Percentiles rank a stretch among this genome's conserved stretches.
These are phyloP conservation scores for Camponotus pennsylvanicus DNA, from an alignment of 1,140 invertebrate species.

Conservation along the genomic window DNA sequence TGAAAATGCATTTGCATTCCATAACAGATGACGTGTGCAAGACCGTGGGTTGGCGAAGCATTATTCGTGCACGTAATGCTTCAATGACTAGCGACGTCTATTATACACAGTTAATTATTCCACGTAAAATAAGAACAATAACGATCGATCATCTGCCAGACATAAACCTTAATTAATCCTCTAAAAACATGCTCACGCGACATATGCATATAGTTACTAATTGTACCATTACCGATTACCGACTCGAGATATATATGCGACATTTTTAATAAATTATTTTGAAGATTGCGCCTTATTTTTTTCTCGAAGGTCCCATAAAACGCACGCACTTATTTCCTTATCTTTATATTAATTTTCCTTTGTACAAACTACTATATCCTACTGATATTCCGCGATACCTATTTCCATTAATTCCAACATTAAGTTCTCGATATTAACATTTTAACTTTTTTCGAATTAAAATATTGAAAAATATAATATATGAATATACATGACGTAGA, in stretches of 20 bases:
- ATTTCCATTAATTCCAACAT: background rate
- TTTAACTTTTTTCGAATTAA: background rate
- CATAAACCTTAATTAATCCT: slow-evolving; percentile 66
- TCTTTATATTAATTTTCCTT: background rate
- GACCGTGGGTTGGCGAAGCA: background rate
- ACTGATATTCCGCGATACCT: background rate
- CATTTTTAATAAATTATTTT: slow-evolving; percentile 86
- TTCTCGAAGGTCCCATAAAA: slow-evolving; percentile 21
- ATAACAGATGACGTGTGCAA: background rate
- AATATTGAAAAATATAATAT: background rate
- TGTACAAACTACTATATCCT: no score
- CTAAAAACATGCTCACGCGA: slow-evolving; percentile 82
- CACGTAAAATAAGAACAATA: slow-evolving; percentile 63
- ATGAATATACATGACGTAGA: background rate
- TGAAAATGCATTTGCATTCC: slow-evolving; percentile 31
- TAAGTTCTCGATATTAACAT: background rate
- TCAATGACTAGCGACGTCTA: slow-evolving; percentile 6
- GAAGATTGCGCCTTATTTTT: slow-evolving; percentile 76
- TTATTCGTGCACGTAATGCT: slow-evolving; percentile 6
- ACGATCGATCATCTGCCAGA: slow-evolving; percentile 62
- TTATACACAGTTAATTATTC: slow-evolving; percentile 35
- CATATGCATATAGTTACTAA: slow-evolving; percentile 83
- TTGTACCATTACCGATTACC: slow-evolving; percentile 79
- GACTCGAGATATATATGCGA: slow-evolving; percentile 82
- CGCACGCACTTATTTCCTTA: background rate